Base-by-base conservation (phyloP, 1,140 invertebrate genomes). In the Drosophila tristis region DNA sequence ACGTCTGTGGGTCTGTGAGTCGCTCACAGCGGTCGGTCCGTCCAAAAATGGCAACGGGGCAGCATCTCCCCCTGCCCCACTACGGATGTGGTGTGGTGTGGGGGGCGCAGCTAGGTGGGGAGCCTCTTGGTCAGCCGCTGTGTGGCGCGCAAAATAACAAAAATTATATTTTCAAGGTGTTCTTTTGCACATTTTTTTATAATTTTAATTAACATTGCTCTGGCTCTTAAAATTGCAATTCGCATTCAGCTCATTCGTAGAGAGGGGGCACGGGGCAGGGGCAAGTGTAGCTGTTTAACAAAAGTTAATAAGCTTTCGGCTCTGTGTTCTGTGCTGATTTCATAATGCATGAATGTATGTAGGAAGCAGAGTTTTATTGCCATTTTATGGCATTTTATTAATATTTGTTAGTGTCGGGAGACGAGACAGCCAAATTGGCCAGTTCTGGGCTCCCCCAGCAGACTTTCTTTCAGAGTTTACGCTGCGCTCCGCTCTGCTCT, bases 151-250 rank as follows among this genome's bases (percentile, higher is more conserved):
- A 39, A 78, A 78, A 78, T 78, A 87, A 89, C 84, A 87, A 53
- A 87, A 89, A 87, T 89, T 86, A 85, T 85, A 89, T 89, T 87
- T 89, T 76, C 79, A 87, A 87, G 82, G 82, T 87, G 82, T 87
- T 87, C 82, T 87, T 71, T 75, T 70, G 80, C 81, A 81, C 74
- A 82, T 82, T 70, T 74, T 68, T 72, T 76, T 68, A 57, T 74
- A 81, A 86, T 87, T 87, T 87, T 81, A 81, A 80, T 81, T 81
- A 80, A 80, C 78, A 61, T 86, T 84, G 74, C 44, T 82, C 59
- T 68, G 70, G 58, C 70, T 74, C 70, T 71, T 78, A 45, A 64
- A 82, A 67, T 75, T 82, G 81, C 82, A 82, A 55, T 87, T 78
- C 74, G 78, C 58, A 71, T 81, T 80, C 70, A 74, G 56, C 75